Conservation (phyloP, 2,797 vertebrate species). For the Decapterus maruadsi region DNA sequence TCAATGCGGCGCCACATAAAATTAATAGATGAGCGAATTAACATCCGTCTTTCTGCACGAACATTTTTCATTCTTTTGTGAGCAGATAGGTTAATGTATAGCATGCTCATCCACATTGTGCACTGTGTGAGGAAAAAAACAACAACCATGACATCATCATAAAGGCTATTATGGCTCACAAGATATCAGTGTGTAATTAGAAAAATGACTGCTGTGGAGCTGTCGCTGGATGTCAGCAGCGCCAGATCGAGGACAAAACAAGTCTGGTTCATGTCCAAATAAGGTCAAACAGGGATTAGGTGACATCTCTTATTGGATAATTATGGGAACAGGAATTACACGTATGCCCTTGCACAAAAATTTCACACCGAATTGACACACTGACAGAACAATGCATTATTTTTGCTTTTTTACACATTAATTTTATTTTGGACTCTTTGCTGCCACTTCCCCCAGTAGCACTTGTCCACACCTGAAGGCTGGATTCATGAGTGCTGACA, state of each 20-base stretch:
- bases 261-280: constrained; percentile 51
- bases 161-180: constrained; percentile 17
- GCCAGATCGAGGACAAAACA: constrained; percentile 49
- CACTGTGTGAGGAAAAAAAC: background rate
- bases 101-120: constrained; percentile 8
- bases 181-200: constrained; percentile 38
- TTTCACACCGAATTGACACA: constrained; percentile 25
- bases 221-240: constrained; percentile 38
- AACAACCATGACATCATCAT: constrained; percentile 24
- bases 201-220: constrained; percentile 36
- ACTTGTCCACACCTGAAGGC: constrained; percentile 42
- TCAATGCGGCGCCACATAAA: constrained; percentile 40
- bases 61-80: constrained; percentile 29
- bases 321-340: constrained; percentile 38
- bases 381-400: background rate
- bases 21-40: constrained; percentile 32
- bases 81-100: constrained; percentile 13
- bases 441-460: background rate
- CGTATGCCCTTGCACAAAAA: constrained; percentile 11
- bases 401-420: too few relatives aligned
- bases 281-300: constrained; percentile 59
- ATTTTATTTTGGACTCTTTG: constrained; percentile 10
- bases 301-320: constrained; percentile 54
- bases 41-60: constrained; percentile 19
- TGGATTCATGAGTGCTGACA: constrained; percentile 43